Evolutionary conservation across 1,140 invertebrate species (phyloP), one percentile per base, ranked within the genome.

Genomic region (Tetramorium parvispinum): DNA sequence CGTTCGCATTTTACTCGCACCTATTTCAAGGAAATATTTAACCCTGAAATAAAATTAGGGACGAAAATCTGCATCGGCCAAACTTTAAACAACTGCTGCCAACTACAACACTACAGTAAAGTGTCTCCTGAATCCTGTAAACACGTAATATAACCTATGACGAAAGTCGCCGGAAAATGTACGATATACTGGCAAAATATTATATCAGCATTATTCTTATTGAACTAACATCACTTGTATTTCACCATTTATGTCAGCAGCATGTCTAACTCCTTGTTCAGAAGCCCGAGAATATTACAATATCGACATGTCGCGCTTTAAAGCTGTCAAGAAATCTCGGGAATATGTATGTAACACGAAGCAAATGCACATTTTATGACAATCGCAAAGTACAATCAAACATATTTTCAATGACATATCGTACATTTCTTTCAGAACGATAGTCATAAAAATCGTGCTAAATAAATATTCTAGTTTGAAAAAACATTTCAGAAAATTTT

Each of bases 21-120:
- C 66, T 83, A 75, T 83, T 83, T 83, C 53, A 18, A 61, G 53
- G n/a, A 59, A 8, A 24, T 59, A 59, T 73, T 83, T 73, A 83
- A 73, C 24, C 24, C 68, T 59, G 68, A 75, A 21, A 83, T 73
- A 75, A 59, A 73, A 75, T 83, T 75, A 75, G 68, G 68, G 18
- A 0, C 43, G n/a, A 59, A 71, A 83, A 83, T 75, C n/a, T 3
- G 32, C 24, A n/a, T 73, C 24, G 27, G 79, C 68, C 24, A 83
- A 59, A 83, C 57, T 83, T 73, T 21, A 13, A 16, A 71, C 32
- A 51, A 46, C 49, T 16, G 32, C 21, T 70, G 77, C 32, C 77
- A 70, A 24, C 51, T 79, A 13, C 13, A 78, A 11, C 16, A 5
- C 40, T 24, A 40, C n/a, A 40, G 16, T 16, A 5, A 3, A 21